Percentiles rank a stretch among this genome's conserved stretches.
phyloP scores from a whole-genome alignment of 2,113 vertebrate species.

The Corythornis vintsioides region DNA sequence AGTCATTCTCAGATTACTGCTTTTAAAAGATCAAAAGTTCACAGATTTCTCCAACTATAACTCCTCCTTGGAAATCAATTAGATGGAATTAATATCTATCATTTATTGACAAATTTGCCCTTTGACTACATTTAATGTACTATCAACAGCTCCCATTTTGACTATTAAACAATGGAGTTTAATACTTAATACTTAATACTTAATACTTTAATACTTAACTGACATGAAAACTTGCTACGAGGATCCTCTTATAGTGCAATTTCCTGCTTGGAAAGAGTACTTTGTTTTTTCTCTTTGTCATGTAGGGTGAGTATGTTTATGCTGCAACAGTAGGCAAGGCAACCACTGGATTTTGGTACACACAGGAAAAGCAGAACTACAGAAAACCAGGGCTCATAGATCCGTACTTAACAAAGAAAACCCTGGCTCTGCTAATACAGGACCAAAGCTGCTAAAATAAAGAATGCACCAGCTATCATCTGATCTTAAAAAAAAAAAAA shows the following conservation, averaged over 20 bases:
- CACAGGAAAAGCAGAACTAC: background rate
- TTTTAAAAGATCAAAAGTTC: background rate
- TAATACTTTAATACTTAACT: background rate
- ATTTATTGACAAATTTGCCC: background rate
- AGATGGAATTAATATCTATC: background rate
- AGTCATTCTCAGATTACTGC: background rate
- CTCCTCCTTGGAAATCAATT: constrained; percentile 21
- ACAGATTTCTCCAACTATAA: background rate
- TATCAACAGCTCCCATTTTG: background rate
- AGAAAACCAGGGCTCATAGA: background rate
- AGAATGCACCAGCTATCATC: background rate
- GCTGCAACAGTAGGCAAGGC: background rate
- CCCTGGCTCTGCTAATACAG: background rate
- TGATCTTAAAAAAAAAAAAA: background rate
- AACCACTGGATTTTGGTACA: background rate
- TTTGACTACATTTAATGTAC: background rate
- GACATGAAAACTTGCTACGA: background rate
- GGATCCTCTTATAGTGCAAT: background rate
- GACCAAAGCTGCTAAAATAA: background rate
- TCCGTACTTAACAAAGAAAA: background rate
- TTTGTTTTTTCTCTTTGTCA: background rate
- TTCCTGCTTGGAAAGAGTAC: background rate
- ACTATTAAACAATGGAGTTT: background rate
- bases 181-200: too few species aligned
- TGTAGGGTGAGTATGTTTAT: fast-evolving